Evolutionary conservation across 2,888 invertebrate species (phyloP), one percentile per base, ranked within the genome.

Genomic region (Andricus curvator): DNA sequence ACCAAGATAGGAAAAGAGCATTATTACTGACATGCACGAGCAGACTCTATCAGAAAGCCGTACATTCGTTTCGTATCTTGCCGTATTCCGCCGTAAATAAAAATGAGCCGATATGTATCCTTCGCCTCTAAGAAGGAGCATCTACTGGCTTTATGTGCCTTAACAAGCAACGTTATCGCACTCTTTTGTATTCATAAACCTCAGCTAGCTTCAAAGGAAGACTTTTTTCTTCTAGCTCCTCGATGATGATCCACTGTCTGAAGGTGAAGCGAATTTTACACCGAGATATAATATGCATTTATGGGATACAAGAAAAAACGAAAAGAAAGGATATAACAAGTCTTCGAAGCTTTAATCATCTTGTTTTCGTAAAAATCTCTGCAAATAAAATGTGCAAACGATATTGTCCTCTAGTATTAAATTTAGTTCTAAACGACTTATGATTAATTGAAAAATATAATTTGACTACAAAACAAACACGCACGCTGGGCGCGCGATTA

Each of bases 171-270:
- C 51, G 56, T 29, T 74, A 56, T 74, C 74, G 51, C n/a, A 56
- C 33, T 11, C 74, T 74, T 74, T 74, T 74, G 51, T 74, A 56
- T 74, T 29, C 74, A 74, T 74, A 74, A 74, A 74, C 56, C 74
- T 74, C 74, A 74, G 74, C 74, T 56, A 74, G 74, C 74, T 74
- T 56, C 70, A 74, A 33, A 74, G n/a, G 29, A 48, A 8, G 44
- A 20, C 20, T 74, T 51, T 74, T 33, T 74, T 33, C 70, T 17
- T n/a, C n/a, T 33, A 74, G 48, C 48, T 33, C 29, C 29, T 20
- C 20, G 25, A 25, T 8, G 20, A 56, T 74, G 70, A 51, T 33
- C 20, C 51, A 74, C 25, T 56, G 51, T 56, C 70, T 56, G 70
- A 29, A 74, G 51, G 70, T 74, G 29, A 33, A 74, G 56, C 33